A percentile compares a stretch with the other conserved stretches of the same genome.
These are phyloP conservation scores for Drosophila prolongata DNA, from an alignment of 2,888 invertebrate genomes.

Conservation along the genomic window DNA sequence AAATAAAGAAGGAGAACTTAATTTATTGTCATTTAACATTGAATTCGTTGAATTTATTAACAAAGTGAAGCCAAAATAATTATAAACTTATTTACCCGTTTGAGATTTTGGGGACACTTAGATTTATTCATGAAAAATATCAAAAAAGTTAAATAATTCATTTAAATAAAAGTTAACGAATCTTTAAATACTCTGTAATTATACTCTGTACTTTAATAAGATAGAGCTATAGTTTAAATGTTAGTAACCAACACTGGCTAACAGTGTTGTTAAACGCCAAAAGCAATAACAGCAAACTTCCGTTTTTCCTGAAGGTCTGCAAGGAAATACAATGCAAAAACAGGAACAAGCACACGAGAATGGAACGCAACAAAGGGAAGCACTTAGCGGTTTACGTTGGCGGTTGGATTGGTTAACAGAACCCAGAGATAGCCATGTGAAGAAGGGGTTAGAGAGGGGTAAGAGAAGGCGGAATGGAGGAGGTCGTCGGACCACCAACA, in stretches of 20 bases:
- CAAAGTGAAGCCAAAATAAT: too few species aligned
- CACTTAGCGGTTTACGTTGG: constrained; percentile 70
- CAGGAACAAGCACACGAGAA: constrained; percentile 38
- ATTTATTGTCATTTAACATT: too few species aligned
- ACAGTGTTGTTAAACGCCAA: constrained; percentile 63
- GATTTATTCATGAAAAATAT: too few species aligned
- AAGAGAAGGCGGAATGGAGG: background rate
- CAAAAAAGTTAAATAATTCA: too few species aligned
- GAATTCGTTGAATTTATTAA: too few species aligned
- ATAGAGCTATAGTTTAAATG: background rate
- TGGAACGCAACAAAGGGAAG: constrained; percentile 63
- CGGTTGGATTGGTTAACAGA: constrained; percentile 46
- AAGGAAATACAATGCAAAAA: constrained; percentile 23
- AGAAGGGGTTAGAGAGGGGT: background rate
- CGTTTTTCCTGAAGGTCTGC: constrained; percentile 41
- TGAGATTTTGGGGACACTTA: too few species aligned
- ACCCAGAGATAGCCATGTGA: constrained; percentile 20
- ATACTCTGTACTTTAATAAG: too few species aligned
- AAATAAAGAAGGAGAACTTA: too few species aligned
- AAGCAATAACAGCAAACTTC: constrained; percentile 64
- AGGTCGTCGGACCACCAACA: constrained; percentile 37
- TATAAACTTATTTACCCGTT: too few species aligned
- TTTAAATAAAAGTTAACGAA: too few species aligned
- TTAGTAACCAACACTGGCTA: constrained; percentile 27
- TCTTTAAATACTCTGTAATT: too few species aligned